Percentiles rank a stretch among this genome's conserved stretches.
phyloP scores from a whole-genome alignment of 2,797 vertebrate genomes.

The Mus spretus region DNA sequence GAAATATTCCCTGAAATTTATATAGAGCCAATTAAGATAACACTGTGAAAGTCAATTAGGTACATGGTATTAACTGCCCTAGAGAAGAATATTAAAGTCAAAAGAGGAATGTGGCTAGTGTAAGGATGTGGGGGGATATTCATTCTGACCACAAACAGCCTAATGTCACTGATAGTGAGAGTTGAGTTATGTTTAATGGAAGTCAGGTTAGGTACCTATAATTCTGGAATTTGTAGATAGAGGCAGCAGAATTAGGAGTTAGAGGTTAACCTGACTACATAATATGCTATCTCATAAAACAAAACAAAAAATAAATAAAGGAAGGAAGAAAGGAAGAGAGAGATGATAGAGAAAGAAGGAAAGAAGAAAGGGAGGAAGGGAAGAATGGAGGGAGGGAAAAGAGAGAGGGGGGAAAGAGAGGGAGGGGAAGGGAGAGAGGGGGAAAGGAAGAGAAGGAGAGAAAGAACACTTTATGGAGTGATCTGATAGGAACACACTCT shows the following conservation, averaged over 20 bases:
- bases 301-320: not conserved
- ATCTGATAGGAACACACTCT: not conserved
- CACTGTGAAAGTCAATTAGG: not conserved
- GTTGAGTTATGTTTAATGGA: not conserved
- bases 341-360: too few species aligned
- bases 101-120: not conserved
- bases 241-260: not conserved
- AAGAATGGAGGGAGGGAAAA: not conserved
- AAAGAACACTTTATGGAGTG: not conserved
- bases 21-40: not conserved
- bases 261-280: not conserved
- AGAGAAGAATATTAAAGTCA: not conserved
- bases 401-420: not conserved
- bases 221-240: not conserved
- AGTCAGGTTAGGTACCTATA: not conserved
- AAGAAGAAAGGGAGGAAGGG: not conserved
- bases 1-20: not conserved
- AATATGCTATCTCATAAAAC: not conserved
- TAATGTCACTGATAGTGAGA: not conserved
- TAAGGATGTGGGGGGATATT: not conserved
- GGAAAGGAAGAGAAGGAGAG: not conserved
- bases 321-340: too few species aligned
- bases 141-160: not conserved
- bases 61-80: accelerated
- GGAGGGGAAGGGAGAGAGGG: not conserved